Percentiles rank a stretch among this genome's conserved stretches.
These are phyloP conservation scores for Oxyura jamaicensis DNA, from an alignment of 2,113 vertebrate species.

Conservation along the genomic window DNA sequence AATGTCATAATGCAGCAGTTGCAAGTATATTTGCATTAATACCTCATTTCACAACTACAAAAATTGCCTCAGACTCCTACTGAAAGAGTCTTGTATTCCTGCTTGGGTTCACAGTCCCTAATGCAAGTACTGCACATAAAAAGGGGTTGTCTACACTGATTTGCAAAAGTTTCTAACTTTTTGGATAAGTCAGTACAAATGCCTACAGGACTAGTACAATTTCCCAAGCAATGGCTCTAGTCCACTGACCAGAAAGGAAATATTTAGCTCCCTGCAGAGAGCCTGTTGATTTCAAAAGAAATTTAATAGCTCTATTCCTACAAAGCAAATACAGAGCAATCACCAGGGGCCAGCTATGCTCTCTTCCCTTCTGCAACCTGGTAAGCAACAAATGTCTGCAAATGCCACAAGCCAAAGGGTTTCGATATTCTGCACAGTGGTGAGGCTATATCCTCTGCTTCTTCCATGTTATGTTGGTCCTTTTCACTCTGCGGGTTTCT, in stretches of 20 bases:
- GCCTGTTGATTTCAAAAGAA: constrained; percentile 48
- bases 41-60: constrained; percentile 6
- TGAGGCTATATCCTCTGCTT: background rate
- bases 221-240: background rate
- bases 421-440: background rate
- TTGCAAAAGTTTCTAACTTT: background rate
- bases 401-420: background rate
- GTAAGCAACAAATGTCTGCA: constrained; percentile 13
- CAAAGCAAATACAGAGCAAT: constrained; percentile 31
- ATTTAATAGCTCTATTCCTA: background rate
- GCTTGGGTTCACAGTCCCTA: background rate
- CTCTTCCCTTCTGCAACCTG: background rate
- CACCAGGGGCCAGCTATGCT: background rate
- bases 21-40: background rate
- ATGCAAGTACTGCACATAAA: background rate
- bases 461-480: background rate
- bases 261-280: background rate
- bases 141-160: background rate
- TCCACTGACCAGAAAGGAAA: constrained; percentile 32
- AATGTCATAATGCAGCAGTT: background rate
- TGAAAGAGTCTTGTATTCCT: background rate
- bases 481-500: background rate
- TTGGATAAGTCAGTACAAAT: background rate
- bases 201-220: background rate
- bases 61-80: background rate